These are phyloP conservation scores for Rosalia funebris DNA, from an alignment of 2,888 invertebrate species.

Conservation along the genomic window DNA sequence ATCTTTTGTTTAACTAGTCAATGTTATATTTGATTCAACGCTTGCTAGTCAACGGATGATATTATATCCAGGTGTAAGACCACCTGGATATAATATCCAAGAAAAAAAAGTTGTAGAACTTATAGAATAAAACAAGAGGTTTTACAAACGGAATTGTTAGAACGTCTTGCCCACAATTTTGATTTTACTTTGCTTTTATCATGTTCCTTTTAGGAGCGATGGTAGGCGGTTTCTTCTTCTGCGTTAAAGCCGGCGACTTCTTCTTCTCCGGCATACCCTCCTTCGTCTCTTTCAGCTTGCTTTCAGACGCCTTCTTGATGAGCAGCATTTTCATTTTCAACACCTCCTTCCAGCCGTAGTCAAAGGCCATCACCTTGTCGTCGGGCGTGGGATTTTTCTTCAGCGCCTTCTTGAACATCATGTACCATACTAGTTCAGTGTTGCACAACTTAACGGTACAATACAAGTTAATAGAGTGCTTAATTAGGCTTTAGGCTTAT, in stretches of 20 bases:
- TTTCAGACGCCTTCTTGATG: slow-evolving; percentile 31
- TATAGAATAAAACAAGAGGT: too few relatives aligned
- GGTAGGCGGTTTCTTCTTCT: background rate
- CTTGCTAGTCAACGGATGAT: too few relatives aligned
- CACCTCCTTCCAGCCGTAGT: slow-evolving; percentile 41
- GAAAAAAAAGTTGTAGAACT: too few relatives aligned
- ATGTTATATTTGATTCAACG: too few relatives aligned
- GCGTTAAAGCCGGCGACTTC: background rate
- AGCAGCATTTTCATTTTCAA: slow-evolving; percentile 37
- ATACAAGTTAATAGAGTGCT: too few relatives aligned
- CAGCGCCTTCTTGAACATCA: slow-evolving; percentile 41
- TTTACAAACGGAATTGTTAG: too few relatives aligned
- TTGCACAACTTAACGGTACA: slow-evolving; percentile 45
- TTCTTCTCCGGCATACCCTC: background rate
- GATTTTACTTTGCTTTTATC: slow-evolving; percentile 22
- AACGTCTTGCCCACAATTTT: background rate
- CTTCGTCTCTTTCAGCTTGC: background rate
- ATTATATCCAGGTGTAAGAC: too few relatives aligned
- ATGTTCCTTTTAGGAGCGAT: slow-evolving; percentile 7
- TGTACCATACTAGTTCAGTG: slow-evolving; percentile 40
- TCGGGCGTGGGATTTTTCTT: slow-evolving; percentile 40
- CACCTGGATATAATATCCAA: too few relatives aligned
- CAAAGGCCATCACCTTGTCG: slow-evolving; percentile 39
- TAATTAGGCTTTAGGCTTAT: too few relatives aligned
- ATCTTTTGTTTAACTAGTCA: background rate